phyloP scores from a whole-genome alignment of 2,113 vertebrate species.

The Lanius ludovicianus region DNA sequence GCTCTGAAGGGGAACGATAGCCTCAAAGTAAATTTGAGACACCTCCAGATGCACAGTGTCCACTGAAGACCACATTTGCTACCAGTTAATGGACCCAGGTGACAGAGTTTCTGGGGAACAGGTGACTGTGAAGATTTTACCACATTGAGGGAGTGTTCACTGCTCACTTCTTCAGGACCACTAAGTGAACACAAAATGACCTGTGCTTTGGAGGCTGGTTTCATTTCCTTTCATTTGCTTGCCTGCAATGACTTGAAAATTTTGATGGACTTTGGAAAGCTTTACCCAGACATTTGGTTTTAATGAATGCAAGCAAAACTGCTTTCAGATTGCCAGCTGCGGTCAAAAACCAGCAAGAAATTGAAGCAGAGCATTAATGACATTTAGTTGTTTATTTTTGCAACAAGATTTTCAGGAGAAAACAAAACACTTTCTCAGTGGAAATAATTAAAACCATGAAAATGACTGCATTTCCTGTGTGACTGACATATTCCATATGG shows the following conservation, averaged over 20 bases:
- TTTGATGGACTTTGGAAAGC: background rate
- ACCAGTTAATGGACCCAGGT: background rate
- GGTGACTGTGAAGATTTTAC: background rate
- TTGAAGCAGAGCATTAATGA: background rate
- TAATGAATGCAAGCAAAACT: background rate
- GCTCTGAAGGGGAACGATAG: background rate
- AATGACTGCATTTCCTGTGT: conserved; percentile 52
- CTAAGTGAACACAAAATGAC: background rate
- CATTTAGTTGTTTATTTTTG: conserved; percentile 33
- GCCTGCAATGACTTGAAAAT: background rate
- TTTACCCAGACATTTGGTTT: conserved; percentile 4
- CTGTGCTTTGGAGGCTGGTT: background rate
- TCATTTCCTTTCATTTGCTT: background rate
- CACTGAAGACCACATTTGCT: background rate
- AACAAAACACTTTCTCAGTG: conserved; percentile 36
- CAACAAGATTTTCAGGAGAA: conserved; percentile 32
- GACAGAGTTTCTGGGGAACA: background rate
- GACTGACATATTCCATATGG: background rate
- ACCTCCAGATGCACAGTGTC: background rate
- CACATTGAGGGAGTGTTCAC: accelerated
- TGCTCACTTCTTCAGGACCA: background rate
- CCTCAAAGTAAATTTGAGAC: background rate
- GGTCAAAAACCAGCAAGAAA: background rate
- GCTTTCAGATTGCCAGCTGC: background rate
- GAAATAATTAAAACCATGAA: conserved; percentile 59